Evolutionary conservation across 1,140 invertebrate genomes (phyloP).

Genomic region (Cylas formicarius): DNA sequence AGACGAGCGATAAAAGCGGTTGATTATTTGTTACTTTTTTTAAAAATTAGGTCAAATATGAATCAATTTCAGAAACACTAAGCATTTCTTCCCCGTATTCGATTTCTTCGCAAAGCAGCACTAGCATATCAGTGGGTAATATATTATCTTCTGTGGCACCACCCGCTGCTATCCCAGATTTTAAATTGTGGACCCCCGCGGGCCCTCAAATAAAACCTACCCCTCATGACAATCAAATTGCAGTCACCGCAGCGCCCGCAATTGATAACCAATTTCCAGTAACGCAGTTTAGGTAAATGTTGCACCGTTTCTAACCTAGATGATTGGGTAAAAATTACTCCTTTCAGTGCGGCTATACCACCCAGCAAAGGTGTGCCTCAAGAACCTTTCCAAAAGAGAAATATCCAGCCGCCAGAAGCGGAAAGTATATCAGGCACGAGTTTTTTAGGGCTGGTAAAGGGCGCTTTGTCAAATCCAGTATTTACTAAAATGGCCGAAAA

Average conservation of each 20-base stretch:
- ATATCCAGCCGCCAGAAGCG: constrained; percentile 39
- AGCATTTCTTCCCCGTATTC: constrained; percentile 35
- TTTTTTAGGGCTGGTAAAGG: constrained; percentile 52
- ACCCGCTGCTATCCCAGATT: constrained; percentile 51
- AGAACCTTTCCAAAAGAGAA: constrained; percentile 36
- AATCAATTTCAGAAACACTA: constrained; percentile 10
- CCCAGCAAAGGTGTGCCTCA: constrained; percentile 46
- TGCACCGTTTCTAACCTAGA: constrained; percentile 8
- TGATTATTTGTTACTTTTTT: not conserved
- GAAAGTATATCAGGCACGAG: constrained; percentile 44
- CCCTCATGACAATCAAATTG: constrained; percentile 1
- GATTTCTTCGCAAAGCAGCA: constrained; percentile 31
- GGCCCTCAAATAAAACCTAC: constrained; percentile 5
- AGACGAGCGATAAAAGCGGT: constrained; percentile 25
- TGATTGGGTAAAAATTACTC: constrained; percentile 2
- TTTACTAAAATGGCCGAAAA: constrained; percentile 63
- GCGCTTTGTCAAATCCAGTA: constrained; percentile 47
- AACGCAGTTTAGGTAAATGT: constrained; percentile 35
- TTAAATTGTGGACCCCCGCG: constrained; percentile 33
- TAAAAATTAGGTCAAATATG: not conserved
- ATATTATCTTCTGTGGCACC: constrained; percentile 52
- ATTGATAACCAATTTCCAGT: constrained; percentile 31
- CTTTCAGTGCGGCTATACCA: constrained; percentile 49
- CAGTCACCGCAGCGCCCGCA: constrained; percentile 16
- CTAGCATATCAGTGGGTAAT: constrained; percentile 41